Conservation (phyloP, 2,888 invertebrate species). For the Eupithecia tripunctaria region DNA sequence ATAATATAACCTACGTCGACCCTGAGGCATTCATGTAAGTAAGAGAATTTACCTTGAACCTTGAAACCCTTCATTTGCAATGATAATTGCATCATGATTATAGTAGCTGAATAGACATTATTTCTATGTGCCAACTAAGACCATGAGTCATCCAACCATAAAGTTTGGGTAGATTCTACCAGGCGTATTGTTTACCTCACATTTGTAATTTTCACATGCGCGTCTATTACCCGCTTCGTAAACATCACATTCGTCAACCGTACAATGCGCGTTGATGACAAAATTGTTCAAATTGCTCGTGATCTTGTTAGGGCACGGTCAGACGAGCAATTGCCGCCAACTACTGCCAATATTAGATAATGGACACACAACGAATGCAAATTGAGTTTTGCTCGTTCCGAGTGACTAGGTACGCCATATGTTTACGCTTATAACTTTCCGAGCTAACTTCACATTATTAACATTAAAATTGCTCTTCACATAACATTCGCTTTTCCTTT, state of each 20-base stretch:
- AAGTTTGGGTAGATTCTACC: slow-evolving; percentile 16
- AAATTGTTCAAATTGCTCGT: slow-evolving; percentile 79
- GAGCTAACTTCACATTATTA: slow-evolving; percentile 5
- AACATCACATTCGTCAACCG: slow-evolving; percentile 55
- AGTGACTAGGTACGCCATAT: slow-evolving; percentile 47
- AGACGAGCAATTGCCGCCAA: slow-evolving; percentile 69
- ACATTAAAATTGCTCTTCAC: slow-evolving; percentile 7
- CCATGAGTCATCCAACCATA: slow-evolving; percentile 35
- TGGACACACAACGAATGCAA: slow-evolving; percentile 76
- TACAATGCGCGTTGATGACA: slow-evolving; percentile 70
- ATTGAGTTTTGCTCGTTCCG: slow-evolving; percentile 68
- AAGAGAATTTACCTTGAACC: slow-evolving; percentile 21
- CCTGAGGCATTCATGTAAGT: slow-evolving; percentile 87
- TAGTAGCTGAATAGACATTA: slow-evolving; percentile 29
- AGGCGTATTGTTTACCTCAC: slow-evolving; percentile 50
- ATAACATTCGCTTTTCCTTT: slow-evolving; percentile 10
- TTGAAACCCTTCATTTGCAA: background rate
- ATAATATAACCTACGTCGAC: slow-evolving; percentile 86
- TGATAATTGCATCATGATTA: background rate
- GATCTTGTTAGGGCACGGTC: slow-evolving; percentile 67
- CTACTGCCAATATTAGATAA: slow-evolving; percentile 79
- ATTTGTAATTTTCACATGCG: slow-evolving; percentile 57
- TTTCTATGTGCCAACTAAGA: slow-evolving; percentile 28
- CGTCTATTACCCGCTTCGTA: slow-evolving; percentile 57
- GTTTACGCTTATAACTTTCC: slow-evolving; percentile 42